Evolutionary conservation across 2,888 invertebrate species (phyloP).

Genomic region (Arge pagana): DNA sequence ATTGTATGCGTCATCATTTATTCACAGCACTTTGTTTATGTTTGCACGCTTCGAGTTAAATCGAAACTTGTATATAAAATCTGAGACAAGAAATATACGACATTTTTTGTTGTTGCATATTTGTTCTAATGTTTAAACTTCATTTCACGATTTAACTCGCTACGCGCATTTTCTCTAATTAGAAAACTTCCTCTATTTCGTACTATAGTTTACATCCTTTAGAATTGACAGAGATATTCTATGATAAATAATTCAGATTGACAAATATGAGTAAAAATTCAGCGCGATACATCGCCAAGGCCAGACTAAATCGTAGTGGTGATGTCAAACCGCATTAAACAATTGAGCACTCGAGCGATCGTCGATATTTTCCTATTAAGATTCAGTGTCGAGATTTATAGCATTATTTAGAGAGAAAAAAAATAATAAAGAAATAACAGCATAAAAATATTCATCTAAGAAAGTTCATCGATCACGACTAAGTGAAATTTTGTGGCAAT

Average conservation of each 20-base stretch:
- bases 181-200: constrained; percentile 39
- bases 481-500: constrained; percentile 19
- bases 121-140: too few species aligned
- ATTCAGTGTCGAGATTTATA: too few species aligned
- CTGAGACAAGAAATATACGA: too few species aligned
- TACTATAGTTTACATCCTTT: constrained; percentile 35
- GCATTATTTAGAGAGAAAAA: too few species aligned
- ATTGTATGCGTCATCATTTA: constrained; percentile 30
- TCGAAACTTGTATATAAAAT: too few species aligned
- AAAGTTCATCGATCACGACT: constrained; percentile 7
- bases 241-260: constrained; percentile 14
- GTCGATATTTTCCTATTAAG: background rate
- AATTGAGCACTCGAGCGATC: constrained; percentile 14
- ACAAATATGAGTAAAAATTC: constrained; percentile 14
- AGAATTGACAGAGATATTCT: constrained; percentile 41
- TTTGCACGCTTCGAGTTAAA: too few species aligned
- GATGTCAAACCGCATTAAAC: constrained; percentile 13
- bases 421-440: too few species aligned
- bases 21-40: constrained; percentile 40
- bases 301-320: too few species aligned
- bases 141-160: too few species aligned
- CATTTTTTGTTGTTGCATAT: too few species aligned
- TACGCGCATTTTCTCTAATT: too few species aligned
- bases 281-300: too few species aligned
- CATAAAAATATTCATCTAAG: constrained; percentile 7